phyloP scores from a whole-genome alignment of 2,888 invertebrate species.

The Tetanocera ferruginea region DNA sequence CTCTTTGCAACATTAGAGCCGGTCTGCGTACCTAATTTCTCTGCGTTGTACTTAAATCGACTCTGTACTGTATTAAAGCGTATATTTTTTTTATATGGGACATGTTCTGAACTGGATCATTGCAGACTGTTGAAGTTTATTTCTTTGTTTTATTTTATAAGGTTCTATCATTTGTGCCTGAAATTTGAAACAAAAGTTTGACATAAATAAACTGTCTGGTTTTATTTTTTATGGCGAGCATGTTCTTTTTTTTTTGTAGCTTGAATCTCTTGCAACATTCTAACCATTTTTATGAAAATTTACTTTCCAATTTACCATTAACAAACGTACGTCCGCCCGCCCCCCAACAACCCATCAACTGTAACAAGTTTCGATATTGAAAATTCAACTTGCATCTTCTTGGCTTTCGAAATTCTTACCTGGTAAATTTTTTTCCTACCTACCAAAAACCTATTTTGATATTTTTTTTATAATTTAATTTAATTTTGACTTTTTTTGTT shows the following conservation, averaged over 20 bases:
- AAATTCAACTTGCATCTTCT: constrained; percentile 34
- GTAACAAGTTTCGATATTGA: not conserved
- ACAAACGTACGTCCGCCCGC: not conserved
- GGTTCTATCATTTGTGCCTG: not conserved
- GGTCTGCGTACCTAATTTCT: constrained; percentile 34
- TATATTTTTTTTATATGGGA: not conserved
- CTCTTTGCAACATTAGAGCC: constrained; percentile 43
- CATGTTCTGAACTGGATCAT: not conserved
- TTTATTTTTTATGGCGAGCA: constrained; percentile 70
- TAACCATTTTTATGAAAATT: constrained; percentile 25
- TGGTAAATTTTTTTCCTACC: constrained; percentile 29
- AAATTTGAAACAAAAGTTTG: constrained; percentile 39
- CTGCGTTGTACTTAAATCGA: not conserved
- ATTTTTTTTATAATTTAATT: constrained; percentile 35
- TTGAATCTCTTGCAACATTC: not conserved
- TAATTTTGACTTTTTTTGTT: constrained; percentile 18
- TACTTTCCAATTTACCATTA: constrained; percentile 21
- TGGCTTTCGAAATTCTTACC: constrained; percentile 37
- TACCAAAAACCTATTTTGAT: not conserved
- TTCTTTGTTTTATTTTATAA: no score
- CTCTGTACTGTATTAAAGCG: not conserved
- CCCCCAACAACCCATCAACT: not conserved
- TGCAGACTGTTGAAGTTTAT: not conserved
- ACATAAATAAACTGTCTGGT: constrained; percentile 66
- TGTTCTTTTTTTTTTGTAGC: constrained; percentile 52